Base-by-base conservation (phyloP, 2,113 vertebrate species). In the Colossoma macropomum region DNA sequence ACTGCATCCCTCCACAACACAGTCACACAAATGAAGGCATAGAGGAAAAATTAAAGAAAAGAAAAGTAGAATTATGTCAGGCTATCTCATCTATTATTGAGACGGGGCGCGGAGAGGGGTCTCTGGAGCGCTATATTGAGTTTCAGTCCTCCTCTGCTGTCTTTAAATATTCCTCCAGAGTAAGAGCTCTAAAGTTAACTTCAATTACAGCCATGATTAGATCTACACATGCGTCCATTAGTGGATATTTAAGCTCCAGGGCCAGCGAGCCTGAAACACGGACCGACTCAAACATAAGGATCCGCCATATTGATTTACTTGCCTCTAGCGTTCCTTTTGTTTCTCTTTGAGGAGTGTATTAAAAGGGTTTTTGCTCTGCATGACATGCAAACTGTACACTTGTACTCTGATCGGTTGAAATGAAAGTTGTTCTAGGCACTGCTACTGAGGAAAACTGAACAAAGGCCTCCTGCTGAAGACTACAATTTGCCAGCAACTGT, bases 171-270 rank as follows among this genome's bases (percentile, higher is more conserved):
- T 94, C 93, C 75, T 91, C 86, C 66, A 90, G 93, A 93, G 93
- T 92, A 92, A 95, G 92, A 92, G 93, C 92, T 92, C 93, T 90
- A 94, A 94, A 94, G 92, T 93, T 93, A 93, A 93, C 92, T 94
- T 94, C 93, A 94, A 93, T 93, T 94, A 93, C 91, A 88, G 90
- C 86, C 66, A 85, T 92, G 94, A 94, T 94, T 94, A 94, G 93
- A 94, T 95, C 93, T 93, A 90, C 86, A 84, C 89, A 89, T 89
- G 86, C 89, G 87, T 94, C 93, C 93, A 95, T 95, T 95, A 95
- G 92, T 90, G 93, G 93, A 94, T 92, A 94, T 93, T 93, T 92
- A 92, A 95, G 93, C 93, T 92, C 41, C 62, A 56, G 80, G 88
- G 84, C 84, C 60, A 85, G 65, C 80, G 75, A 88, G 83, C 75